phyloP scores from a whole-genome alignment of 2,888 invertebrate genomes.

The Thecophora atra region DNA sequence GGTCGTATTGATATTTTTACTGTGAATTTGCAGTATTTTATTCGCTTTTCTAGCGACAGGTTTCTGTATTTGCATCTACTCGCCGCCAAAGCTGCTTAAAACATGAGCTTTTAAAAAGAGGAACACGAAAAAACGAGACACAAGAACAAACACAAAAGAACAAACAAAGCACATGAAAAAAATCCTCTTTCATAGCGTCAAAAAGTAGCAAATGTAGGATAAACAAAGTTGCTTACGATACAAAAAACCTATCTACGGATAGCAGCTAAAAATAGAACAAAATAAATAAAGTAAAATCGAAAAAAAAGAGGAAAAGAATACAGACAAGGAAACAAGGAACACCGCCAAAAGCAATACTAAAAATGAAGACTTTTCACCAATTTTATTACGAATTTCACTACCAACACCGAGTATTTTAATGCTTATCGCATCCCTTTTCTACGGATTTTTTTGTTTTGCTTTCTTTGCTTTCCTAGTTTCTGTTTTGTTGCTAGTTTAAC shows the following conservation, averaged over 20 bases:
- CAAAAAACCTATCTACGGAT: not conserved
- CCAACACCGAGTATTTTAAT: slow-evolving; percentile 10
- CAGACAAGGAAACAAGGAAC: not conserved
- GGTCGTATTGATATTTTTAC: not conserved
- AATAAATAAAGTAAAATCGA: not conserved
- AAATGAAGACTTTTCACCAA: slow-evolving; percentile 9
- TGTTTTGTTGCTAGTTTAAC: not conserved
- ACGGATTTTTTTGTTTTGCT: not conserved
- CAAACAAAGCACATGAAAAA: too few relatives aligned
- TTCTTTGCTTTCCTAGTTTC: not conserved
- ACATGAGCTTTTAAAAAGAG: slow-evolving; percentile 7
- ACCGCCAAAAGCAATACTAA: slow-evolving; percentile 10
- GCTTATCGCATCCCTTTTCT: not conserved
- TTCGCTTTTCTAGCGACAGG: not conserved
- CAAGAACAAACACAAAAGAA: not conserved
- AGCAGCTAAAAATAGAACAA: not conserved
- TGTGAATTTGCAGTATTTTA: too few relatives aligned
- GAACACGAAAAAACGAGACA: slow-evolving; percentile 1
- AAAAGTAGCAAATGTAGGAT: not conserved
- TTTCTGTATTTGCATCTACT: not conserved
- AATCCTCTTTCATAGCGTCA: not conserved
- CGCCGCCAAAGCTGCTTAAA: not conserved
- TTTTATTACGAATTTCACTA: slow-evolving; percentile 11
- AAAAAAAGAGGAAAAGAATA: not conserved
- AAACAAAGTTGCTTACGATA: not conserved